Percentiles rank a stretch among this genome's conserved stretches.
phyloP scores from a whole-genome alignment of 2,797 vertebrate species.

The Hylomyscus alleni region DNA sequence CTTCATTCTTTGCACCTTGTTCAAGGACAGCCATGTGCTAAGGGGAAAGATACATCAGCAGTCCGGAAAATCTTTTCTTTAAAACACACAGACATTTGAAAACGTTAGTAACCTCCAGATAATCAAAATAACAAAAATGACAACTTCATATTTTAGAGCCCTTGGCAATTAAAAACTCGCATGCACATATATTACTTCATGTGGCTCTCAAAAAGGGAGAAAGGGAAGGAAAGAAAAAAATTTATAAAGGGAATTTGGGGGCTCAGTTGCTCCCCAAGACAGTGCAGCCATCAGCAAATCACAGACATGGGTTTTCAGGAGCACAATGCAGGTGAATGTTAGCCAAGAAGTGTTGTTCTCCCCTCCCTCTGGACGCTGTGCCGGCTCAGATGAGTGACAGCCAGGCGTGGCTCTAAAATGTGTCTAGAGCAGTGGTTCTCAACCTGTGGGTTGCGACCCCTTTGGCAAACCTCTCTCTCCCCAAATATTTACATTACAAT shows the following conservation, averaged over 20 bases:
- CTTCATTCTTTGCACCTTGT: not conserved
- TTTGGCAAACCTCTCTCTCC: not conserved
- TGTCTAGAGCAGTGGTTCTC: not conserved
- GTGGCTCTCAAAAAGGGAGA: not conserved
- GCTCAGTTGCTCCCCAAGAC: not conserved
- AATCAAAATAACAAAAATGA: slow-evolving; percentile 20
- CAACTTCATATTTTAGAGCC: not conserved
- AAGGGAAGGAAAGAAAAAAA: not conserved
- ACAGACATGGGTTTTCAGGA: not conserved
- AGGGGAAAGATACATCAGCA: not conserved
- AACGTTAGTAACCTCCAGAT: not conserved
- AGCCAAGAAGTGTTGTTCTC: not conserved
- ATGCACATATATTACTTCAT: not conserved
- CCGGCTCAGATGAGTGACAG: not conserved
- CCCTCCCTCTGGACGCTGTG: not conserved
- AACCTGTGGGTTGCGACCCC: not conserved
- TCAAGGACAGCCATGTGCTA: not conserved
- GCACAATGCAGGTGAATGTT: fast-evolving
- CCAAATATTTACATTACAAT: not conserved
- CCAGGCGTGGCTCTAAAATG: not conserved
- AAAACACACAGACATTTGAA: slow-evolving; percentile 40
- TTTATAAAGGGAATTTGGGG: not conserved
- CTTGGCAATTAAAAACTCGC: not conserved
- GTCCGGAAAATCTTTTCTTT: not conserved
- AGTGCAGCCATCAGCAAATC: not conserved